Evolutionary conservation across 1,140 invertebrate genomes (phyloP).

Genomic region (Hylyphantes graminicola): DNA sequence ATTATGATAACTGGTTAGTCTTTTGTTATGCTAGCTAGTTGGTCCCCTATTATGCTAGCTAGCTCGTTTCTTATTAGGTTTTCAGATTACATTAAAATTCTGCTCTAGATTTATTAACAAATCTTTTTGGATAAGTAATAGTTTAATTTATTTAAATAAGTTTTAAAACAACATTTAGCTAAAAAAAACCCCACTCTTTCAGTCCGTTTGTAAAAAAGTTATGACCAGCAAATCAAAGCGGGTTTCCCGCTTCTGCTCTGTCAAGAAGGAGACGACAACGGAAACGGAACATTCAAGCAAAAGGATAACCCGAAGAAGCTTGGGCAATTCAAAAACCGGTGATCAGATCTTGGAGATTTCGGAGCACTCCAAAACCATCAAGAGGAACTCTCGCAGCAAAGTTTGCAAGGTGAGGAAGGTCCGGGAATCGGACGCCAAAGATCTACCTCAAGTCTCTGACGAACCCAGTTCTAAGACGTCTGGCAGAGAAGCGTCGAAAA

Average conservation of each 20-base stretch:
- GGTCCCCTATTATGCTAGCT: too few relatives aligned
- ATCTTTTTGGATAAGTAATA: too few relatives aligned
- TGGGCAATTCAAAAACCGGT: background rate
- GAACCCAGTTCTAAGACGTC: slow-evolving; percentile 5
- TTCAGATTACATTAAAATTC: too few relatives aligned
- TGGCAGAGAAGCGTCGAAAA: background rate
- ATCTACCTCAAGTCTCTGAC: background rate
- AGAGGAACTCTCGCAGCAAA: slow-evolving; percentile 2
- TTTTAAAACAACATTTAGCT: too few relatives aligned
- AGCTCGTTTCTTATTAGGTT: too few relatives aligned
- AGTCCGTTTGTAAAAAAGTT: background rate
- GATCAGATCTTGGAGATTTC: slow-evolving; percentile 16
- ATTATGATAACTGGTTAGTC: too few relatives aligned
- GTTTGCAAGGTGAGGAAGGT: background rate
- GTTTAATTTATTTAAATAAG: too few relatives aligned
- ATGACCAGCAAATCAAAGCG: slow-evolving; percentile 11
- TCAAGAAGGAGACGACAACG: slow-evolving; percentile 1
- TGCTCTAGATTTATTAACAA: too few relatives aligned
- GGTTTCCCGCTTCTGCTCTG: background rate
- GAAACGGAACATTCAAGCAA: background rate
- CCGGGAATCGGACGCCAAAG: background rate
- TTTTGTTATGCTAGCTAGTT: too few relatives aligned
- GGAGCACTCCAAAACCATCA: slow-evolving; percentile 5
- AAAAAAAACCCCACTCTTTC: background rate
- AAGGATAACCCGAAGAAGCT: slow-evolving; percentile 10